phyloP scores from a whole-genome alignment of 2,797 vertebrate species.

The Enteromius thamalakanensis region DNA sequence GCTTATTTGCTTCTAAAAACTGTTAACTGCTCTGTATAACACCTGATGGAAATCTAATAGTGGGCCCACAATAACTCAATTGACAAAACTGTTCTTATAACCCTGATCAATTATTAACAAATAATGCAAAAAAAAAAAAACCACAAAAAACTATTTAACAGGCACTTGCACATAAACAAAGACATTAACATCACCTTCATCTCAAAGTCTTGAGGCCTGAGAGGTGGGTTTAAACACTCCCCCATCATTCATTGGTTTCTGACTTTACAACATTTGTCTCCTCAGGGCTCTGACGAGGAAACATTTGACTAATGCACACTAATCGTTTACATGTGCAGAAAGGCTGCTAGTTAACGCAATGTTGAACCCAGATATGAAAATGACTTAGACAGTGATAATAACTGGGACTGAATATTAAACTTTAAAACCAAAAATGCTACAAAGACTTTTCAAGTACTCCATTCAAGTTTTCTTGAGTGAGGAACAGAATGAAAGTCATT shows the following conservation, averaged over 20 bases:
- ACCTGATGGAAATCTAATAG: neutral
- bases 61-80: neutral
- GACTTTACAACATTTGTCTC: neutral
- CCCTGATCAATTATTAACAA: neutral
- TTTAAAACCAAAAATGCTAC: neutral
- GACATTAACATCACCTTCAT: neutral
- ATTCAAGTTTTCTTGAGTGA: neutral
- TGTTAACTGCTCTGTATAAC: neutral
- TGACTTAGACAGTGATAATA: neutral
- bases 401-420: neutral
- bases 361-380: neutral
- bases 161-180: neutral
- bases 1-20: neutral
- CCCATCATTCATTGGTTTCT: neutral
- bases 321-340: conserved; percentile 3
- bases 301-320: neutral
- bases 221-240: conserved; percentile 3
- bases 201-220: neutral
- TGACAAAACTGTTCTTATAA: neutral
- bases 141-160: neutral
- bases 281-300: neutral
- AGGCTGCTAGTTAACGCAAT: neutral
- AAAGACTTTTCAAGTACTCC: neutral
- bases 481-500: neutral
- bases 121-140: neutral